Percentiles rank a stretch among this genome's conserved stretches.
Conservation (phyloP, 1,140 invertebrate species). For the Rhynchophorus ferrugineus region DNA sequence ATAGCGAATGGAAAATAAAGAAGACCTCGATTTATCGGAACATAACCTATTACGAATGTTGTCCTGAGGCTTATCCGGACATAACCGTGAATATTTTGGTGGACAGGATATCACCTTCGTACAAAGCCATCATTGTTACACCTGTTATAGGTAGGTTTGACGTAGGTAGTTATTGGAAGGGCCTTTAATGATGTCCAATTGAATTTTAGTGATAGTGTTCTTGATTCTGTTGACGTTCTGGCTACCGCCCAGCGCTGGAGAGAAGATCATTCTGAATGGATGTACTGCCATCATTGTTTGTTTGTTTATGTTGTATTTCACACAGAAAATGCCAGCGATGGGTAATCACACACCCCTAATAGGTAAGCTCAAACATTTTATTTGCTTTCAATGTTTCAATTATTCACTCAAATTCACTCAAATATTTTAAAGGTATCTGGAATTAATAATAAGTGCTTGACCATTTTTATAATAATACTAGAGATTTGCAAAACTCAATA, state of each 20-base stretch:
- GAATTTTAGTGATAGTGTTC: constrained; percentile 53
- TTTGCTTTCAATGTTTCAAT: background rate
- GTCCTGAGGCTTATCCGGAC: constrained; percentile 49
- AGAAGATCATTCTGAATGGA: constrained; percentile 56
- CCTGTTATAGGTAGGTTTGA: constrained; percentile 50
- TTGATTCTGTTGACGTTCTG: constrained; percentile 56
- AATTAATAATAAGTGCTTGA: too few relatives aligned
- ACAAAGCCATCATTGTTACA: constrained; percentile 52
- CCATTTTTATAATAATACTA: background rate
- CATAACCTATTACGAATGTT: constrained; percentile 45
- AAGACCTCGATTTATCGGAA: constrained; percentile 40
- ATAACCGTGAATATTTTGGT: constrained; percentile 48
- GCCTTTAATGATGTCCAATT: too few relatives aligned
- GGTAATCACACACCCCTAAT: constrained; percentile 56
- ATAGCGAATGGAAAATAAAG: constrained; percentile 52
- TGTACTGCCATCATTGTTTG: constrained; percentile 50
- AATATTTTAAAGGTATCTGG: too few relatives aligned
- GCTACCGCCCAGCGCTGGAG: constrained; percentile 56
- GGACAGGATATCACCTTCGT: constrained; percentile 51
- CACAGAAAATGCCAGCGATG: constrained; percentile 51
- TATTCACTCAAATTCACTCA: too few relatives aligned
- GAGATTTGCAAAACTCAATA: background rate
- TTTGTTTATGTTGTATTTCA: constrained; percentile 57
- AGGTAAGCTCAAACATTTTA: constrained; percentile 41
- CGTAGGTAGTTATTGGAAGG: background rate